Conservation (phyloP, 2,797 vertebrate species). For the Pseudomugil gertrudae region DNA sequence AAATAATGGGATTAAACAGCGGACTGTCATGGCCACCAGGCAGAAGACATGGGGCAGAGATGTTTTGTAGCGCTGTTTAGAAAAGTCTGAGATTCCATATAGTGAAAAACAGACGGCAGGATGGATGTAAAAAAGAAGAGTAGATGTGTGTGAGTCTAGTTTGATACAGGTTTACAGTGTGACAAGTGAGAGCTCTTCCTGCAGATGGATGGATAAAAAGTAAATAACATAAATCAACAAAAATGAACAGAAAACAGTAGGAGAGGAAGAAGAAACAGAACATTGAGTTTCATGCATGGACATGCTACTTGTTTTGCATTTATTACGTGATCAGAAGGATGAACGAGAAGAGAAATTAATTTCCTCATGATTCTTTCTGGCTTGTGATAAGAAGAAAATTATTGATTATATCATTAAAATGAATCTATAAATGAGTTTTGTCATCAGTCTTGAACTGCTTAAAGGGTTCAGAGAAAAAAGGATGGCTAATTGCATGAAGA, state of each 20-base stretch:
- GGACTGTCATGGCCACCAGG: constrained; percentile 42
- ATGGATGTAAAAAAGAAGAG: not conserved
- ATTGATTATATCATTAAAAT: constrained; percentile 5
- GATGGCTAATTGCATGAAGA: not conserved
- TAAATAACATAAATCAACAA: not conserved
- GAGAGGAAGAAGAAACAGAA: not conserved
- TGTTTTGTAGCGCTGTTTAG: no score
- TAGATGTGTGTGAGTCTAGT: not conserved
- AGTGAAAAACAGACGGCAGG: not conserved
- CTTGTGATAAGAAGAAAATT: constrained; percentile 16
- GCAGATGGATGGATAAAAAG: not conserved
- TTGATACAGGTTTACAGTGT: not conserved
- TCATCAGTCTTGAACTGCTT: not conserved
- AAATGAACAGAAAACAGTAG: not conserved
- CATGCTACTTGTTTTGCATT: not conserved
- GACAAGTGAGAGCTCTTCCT: not conserved
- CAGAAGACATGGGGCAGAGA: constrained; percentile 40
- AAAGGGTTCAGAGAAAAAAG: not conserved
- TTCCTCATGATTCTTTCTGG: constrained; percentile 11
- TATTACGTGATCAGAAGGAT: constrained; percentile 5
- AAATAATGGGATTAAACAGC: constrained; percentile 60
- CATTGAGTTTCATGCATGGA: not conserved
- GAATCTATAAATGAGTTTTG: not conserved
- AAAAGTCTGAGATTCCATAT: not conserved
- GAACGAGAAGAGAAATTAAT: not conserved